phyloP scores from a whole-genome alignment of 1,140 invertebrate species.

The Pinna nobilis region DNA sequence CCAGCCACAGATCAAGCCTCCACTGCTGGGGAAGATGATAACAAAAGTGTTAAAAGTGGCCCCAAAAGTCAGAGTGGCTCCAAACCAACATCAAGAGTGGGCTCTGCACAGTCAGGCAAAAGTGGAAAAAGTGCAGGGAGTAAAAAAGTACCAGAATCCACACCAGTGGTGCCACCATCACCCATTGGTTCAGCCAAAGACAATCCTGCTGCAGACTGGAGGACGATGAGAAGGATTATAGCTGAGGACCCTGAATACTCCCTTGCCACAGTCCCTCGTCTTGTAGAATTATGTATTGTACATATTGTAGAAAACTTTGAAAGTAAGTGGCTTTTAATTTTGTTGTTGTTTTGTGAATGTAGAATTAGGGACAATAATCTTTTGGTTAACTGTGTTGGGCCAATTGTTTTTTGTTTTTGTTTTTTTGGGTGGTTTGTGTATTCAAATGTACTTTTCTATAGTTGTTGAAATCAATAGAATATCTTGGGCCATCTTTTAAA shows the following conservation, averaged over 20 bases:
- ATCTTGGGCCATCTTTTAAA: too few relatives aligned
- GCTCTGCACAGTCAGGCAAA: constrained; percentile 59
- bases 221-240: constrained; percentile 74
- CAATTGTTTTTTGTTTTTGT: too few relatives aligned
- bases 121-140: constrained; percentile 55
- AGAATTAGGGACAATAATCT: too few relatives aligned
- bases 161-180: constrained; percentile 42
- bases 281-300: constrained; percentile 69
- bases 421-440: too few relatives aligned
- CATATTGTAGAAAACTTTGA: constrained; percentile 74
- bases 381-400: too few relatives aligned
- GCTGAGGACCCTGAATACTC: constrained; percentile 76
- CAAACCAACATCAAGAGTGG: constrained; percentile 52
- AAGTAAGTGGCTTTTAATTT: constrained; percentile 65
- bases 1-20: constrained; percentile 42
- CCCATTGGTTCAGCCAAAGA: constrained; percentile 60
- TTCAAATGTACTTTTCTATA: neutral
- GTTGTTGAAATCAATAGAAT: neutral
- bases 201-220: constrained; percentile 69
- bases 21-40: constrained; percentile 51
- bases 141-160: constrained; percentile 41
- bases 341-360: too few relatives aligned
- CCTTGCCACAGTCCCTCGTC: constrained; percentile 73
- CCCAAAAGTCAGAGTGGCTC: constrained; percentile 58
- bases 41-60: constrained; percentile 56